Conservation (phyloP, 2,888 invertebrate species). For the Pammene fasciana region DNA sequence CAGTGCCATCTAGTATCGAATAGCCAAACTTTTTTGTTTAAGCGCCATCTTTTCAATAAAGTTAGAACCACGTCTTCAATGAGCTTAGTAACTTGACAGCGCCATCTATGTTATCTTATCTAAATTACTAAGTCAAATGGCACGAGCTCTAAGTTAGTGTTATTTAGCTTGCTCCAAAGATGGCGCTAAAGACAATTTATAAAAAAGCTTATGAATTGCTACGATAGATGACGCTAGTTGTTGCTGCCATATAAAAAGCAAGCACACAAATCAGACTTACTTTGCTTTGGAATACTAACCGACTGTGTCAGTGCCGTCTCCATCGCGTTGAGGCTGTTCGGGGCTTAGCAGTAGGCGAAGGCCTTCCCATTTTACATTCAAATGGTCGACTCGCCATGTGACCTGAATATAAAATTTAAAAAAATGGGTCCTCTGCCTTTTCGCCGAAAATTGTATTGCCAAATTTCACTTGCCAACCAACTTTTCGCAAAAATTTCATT, state of each 20-base stretch:
- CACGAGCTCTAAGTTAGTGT: neutral
- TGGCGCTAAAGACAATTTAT: conserved; percentile 24
- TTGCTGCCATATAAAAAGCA: neutral
- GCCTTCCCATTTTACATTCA: conserved; percentile 91
- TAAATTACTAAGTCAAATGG: neutral
- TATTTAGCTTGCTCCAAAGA: conserved; percentile 5
- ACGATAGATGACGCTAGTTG: conserved; percentile 6
- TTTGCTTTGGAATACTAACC: conserved; percentile 71
- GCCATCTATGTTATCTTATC: conserved; percentile 2
- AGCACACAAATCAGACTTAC: too few relatives aligned
- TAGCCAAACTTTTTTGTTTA: neutral
- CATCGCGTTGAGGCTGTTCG: conserved; percentile 74
- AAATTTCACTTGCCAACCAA: too few relatives aligned
- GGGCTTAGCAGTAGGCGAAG: conserved; percentile 88
- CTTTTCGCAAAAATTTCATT: too few relatives aligned
- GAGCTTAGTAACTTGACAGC: neutral
- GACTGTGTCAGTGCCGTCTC: conserved; percentile 69
- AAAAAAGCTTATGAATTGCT: neutral
- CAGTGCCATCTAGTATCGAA: conserved; percentile 5
- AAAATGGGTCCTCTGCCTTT: too few relatives aligned
- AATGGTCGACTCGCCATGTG: conserved; percentile 87
- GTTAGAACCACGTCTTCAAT: neutral
- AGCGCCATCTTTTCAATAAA: conserved; percentile 6
- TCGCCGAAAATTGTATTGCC: too few relatives aligned
- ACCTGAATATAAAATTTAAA: conserved; percentile 68